Conservation (phyloP, 2,113 vertebrate species). For the Podocnemis expansa region DNA sequence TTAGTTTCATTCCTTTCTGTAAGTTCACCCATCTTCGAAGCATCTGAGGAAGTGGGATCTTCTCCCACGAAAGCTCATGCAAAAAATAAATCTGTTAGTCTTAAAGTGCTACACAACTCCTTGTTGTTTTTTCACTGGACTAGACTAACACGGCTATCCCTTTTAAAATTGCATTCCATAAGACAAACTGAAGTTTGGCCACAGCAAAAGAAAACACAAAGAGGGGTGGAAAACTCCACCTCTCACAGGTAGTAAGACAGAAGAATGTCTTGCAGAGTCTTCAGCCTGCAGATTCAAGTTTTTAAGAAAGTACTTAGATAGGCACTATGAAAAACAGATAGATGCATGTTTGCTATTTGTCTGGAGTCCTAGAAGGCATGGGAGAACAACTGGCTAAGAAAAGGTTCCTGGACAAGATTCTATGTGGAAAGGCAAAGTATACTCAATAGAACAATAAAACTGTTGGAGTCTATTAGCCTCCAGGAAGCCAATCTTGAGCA, state of each 20-base stretch:
- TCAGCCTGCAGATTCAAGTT: neutral
- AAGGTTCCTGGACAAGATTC: neutral
- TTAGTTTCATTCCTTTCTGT: too few relatives aligned
- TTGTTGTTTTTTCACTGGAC: too few relatives aligned
- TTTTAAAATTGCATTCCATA: too few relatives aligned
- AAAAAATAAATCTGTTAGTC: too few relatives aligned
- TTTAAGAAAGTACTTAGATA: neutral
- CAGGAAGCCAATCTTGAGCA: neutral
- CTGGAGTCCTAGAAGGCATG: neutral
- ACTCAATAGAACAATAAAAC: neutral
- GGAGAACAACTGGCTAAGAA: neutral
- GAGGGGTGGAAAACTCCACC: too few relatives aligned
- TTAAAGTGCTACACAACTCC: too few relatives aligned
- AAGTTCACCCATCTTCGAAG: too few relatives aligned
- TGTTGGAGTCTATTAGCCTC: neutral
- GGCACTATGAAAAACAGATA: neutral
- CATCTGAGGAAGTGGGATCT: too few relatives aligned
- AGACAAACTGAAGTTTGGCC: too few relatives aligned
- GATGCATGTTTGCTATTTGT: neutral
- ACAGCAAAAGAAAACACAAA: too few relatives aligned
- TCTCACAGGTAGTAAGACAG: fast-evolving
- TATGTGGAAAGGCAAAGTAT: neutral
- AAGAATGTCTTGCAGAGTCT: neutral
- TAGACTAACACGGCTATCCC: too few relatives aligned
- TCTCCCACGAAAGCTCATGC: too few relatives aligned